phyloP scores from a whole-genome alignment of 2,113 vertebrate genomes.

The Lanius ludovicianus region DNA sequence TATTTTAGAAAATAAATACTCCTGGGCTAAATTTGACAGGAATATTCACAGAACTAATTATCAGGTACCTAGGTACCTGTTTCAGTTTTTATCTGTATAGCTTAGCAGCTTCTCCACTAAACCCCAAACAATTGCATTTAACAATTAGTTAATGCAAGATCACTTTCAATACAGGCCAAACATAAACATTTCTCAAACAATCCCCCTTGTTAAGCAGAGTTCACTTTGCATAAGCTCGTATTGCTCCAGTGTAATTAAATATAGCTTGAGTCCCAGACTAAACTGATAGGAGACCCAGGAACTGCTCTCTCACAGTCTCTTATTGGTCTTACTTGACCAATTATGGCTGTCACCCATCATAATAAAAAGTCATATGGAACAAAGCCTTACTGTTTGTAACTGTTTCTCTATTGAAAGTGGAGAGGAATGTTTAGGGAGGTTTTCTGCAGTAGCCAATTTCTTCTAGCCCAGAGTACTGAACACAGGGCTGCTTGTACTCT shows the following conservation, averaged over 20 bases:
- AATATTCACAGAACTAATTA: not conserved
- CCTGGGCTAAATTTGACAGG: not conserved
- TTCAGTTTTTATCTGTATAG: not conserved
- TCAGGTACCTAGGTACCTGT: not conserved
- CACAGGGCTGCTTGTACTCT: not conserved
- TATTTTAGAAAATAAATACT: not conserved
- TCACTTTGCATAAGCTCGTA: not conserved
- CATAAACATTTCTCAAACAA: not conserved
- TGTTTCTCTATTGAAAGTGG: not conserved
- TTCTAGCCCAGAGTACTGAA: not conserved
- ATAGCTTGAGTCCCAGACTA: not conserved
- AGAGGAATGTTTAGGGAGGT: not conserved
- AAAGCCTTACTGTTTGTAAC: not conserved
- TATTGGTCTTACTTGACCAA: not conserved
- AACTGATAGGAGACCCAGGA: not conserved
- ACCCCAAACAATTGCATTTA: not conserved
- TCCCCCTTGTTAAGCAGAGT: not conserved
- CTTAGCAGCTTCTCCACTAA: not conserved
- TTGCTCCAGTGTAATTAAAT: not conserved
- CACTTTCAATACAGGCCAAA: not conserved
- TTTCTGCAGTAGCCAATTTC: not conserved
- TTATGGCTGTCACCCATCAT: not conserved
- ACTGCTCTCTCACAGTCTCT: not conserved
- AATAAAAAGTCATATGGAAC: not conserved
- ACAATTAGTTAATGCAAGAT: not conserved